Evolutionary conservation across 2,797 vertebrate genomes (phyloP), one percentile per base, ranked within the genome.

Genomic region (Sebastes glaucus): DNA sequence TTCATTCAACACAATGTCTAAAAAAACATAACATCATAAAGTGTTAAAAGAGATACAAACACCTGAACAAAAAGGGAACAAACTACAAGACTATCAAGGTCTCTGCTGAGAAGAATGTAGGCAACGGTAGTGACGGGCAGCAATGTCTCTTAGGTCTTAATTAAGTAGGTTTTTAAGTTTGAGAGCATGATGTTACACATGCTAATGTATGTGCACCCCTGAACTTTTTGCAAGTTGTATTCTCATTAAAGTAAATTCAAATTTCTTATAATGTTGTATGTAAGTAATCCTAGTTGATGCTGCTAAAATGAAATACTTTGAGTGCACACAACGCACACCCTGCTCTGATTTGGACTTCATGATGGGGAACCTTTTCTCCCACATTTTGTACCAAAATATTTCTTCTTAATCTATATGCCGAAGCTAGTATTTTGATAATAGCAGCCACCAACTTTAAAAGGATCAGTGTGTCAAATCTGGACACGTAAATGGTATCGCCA

Each of bases 1-100:
- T 88, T 84, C 74, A 52, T 81, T n/a, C 6, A 63, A 72, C 25
- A 78, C 14, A 32, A 53, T 64, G 28, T 63, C 13, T 64, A 13
- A 57, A 38, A 46, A 62, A 74, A 75, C 13, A 35, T 10, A 65
- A 68, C 9, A 3, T 20, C 32, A 18, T 59, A 4, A 85, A 60
- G 33, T 53, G 68, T 74, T 69, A 57, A 32, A 73, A 25, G 42
- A 83, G 61, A 57, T 20, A 69, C 20, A 76, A 74, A 84, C 18
- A 68, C 38, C n/a, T 56, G 61, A 71, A 80, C 27, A 60, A 49
- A 71, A 38, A 56, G 9, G 10, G n/a, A 11, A 9, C n/a, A 63
- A 70, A 63, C 33, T 38, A 62, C 9, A 25, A 67, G 16, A 74
- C 32, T 18, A 74, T 30, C 2, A 4, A 59, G 33, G 46, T 42